Evolutionary conservation across 2,113 vertebrate species (phyloP).

Genomic region (Salminus brasiliensis): DNA sequence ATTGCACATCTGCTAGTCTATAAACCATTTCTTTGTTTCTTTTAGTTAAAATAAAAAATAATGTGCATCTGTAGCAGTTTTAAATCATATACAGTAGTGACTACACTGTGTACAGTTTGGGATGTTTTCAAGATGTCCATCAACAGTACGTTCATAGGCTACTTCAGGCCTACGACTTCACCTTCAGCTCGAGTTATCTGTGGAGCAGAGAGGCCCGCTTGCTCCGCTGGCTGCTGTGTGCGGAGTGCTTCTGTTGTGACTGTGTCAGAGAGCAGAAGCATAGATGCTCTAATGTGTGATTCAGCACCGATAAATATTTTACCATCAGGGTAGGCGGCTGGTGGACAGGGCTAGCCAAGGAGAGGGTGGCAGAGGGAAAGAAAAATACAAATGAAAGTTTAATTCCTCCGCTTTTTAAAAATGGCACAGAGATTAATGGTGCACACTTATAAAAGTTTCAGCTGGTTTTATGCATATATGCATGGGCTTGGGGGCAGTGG

Average conservation of each 20-base stretch:
- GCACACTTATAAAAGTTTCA: conserved; percentile 70
- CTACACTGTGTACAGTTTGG: no score
- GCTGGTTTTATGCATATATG: conserved; percentile 68
- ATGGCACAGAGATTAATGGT: conserved; percentile 71
- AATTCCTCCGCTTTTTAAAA: conserved; percentile 71
- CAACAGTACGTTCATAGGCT: not conserved
- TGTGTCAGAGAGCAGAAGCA: conserved; percentile 25
- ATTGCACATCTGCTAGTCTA: no score
- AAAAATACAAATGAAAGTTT: conserved; percentile 71
- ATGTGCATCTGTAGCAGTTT: no score
- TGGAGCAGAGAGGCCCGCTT: not conserved
- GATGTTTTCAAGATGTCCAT: not conserved
- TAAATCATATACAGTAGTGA: no score
- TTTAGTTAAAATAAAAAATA: no score
- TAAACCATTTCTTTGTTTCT: no score
- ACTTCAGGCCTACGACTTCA: not conserved
- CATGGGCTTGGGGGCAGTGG: conserved; percentile 53
- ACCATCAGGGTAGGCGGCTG: conserved; percentile 53
- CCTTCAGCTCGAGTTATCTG: not conserved
- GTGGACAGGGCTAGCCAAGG: conserved; percentile 37
- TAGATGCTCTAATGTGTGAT: conserved; percentile 59
- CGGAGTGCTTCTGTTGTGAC: not conserved
- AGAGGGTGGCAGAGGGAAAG: conserved; percentile 32
- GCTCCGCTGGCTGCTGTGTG: not conserved
- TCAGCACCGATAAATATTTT: conserved; percentile 74